Conservation (phyloP, 2,113 vertebrate species). For the Furnarius figulus region DNA sequence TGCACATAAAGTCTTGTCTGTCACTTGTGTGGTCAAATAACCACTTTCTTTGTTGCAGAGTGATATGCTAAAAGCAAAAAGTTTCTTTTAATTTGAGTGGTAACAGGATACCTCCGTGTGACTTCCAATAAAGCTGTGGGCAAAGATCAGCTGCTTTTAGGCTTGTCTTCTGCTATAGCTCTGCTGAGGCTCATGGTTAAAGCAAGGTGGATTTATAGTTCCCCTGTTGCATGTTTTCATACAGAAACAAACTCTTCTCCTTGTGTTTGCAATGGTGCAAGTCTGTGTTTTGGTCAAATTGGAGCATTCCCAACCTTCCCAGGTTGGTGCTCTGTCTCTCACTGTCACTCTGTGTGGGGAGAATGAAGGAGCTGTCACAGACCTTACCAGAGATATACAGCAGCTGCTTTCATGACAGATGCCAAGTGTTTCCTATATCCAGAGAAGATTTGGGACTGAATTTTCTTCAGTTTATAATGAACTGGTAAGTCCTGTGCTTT, state of each 20-base stretch:
- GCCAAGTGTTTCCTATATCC: background rate
- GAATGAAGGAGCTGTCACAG: background rate
- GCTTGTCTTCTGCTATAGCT: background rate
- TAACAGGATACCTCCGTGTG: background rate
- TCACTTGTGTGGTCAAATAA: background rate
- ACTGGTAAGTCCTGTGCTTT: background rate
- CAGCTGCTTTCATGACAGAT: background rate
- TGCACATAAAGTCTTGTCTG: background rate
- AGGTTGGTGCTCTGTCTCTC: background rate
- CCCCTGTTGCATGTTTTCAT: background rate
- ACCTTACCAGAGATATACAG: background rate
- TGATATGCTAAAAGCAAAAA: background rate
- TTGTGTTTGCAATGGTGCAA: background rate
- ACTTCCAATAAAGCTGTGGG: background rate
- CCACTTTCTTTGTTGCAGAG: background rate
- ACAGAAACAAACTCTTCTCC: background rate
- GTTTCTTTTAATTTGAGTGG: background rate
- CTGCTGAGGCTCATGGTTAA: background rate
- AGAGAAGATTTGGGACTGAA: background rate
- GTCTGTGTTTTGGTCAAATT: background rate
- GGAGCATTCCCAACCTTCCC: background rate
- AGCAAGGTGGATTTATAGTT: background rate
- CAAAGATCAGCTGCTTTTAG: background rate
- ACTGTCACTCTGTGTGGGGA: rapidly evolving
- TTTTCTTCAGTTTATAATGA: background rate